Percentiles rank a stretch among this genome's conserved stretches.
phyloP scores from a whole-genome alignment of 2,888 invertebrate species.

The Mimas tiliae region DNA sequence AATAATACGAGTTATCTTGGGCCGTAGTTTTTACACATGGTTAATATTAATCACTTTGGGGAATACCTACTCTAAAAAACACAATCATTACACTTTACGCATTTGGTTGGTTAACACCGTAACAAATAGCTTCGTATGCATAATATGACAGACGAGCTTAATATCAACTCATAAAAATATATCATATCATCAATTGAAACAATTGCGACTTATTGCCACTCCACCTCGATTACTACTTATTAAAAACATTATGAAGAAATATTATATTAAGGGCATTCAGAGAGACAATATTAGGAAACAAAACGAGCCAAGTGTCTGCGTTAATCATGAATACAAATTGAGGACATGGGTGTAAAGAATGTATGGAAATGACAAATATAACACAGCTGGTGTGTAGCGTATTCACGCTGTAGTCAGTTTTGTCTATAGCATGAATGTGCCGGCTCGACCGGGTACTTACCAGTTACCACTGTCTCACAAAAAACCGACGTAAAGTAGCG shows the following conservation, averaged over 20 bases:
- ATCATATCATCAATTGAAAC: neutral
- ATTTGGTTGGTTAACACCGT: neutral
- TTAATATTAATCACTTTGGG: too few relatives aligned
- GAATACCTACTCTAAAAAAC: too few relatives aligned
- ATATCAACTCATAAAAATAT: neutral
- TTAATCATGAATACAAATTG: constrained; percentile 1
- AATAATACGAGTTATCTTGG: too few relatives aligned
- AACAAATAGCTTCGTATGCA: neutral
- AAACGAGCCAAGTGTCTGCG: neutral
- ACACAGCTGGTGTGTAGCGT: too few relatives aligned
- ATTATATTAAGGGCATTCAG: neutral
- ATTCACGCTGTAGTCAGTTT: too few relatives aligned
- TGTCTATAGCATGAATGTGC: too few relatives aligned
- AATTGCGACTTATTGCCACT: neutral
- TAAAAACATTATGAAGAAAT: neutral
- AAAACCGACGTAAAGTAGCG: too few relatives aligned
- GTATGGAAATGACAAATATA: constrained; percentile 1
- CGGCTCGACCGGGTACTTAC: too few relatives aligned
- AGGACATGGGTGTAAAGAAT: neutral
- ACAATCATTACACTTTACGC: too few relatives aligned
- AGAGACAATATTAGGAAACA: too few relatives aligned
- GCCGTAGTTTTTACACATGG: too few relatives aligned
- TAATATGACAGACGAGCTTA: neutral
- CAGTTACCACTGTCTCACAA: too few relatives aligned
- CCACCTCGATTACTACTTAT: constrained; percentile 7